phyloP scores from a whole-genome alignment of 1,140 invertebrate species.

The Panulirus ornatus region DNA sequence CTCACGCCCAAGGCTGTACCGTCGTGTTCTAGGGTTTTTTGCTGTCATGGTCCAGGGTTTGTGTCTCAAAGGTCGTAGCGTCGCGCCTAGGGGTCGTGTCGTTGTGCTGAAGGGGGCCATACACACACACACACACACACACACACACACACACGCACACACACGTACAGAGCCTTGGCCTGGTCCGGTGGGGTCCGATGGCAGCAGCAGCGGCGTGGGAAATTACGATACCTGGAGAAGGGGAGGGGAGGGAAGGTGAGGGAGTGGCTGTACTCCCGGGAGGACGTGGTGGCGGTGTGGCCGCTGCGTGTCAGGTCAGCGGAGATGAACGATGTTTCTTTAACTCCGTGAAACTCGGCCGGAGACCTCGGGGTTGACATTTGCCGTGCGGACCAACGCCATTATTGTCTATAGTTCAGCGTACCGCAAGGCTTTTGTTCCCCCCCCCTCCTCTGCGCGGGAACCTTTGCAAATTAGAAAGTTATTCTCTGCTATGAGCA shows the following conservation, averaged over 20 bases:
- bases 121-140: not conserved
- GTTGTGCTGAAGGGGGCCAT: too few species aligned
- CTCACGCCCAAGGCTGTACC: too few species aligned
- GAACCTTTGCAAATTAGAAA: slow-evolving; percentile 56
- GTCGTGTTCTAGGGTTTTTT: too few species aligned
- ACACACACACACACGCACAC: not conserved
- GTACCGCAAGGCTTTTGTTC: slow-evolving; percentile 50
- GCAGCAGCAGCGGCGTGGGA: not conserved
- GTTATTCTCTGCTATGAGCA: slow-evolving; percentile 29
- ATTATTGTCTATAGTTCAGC: slow-evolving; percentile 58
- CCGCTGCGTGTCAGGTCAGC: not conserved
- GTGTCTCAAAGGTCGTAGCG: too few species aligned
- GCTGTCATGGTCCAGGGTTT: slow-evolving; percentile 19
- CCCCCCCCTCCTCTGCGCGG: not conserved
- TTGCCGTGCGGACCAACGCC: slow-evolving; percentile 21
- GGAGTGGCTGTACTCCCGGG: too few species aligned
- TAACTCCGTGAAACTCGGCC: not conserved
- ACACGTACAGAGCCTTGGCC: not conserved
- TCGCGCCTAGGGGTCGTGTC: too few species aligned
- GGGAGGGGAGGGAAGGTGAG: not conserved
- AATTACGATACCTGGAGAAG: not conserved
- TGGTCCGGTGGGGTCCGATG: not conserved
- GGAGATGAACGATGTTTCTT: slow-evolving; percentile 4
- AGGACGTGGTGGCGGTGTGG: not conserved
- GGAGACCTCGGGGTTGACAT: slow-evolving; percentile 33